A percentile compares a stretch with the other conserved stretches of the same genome.
phyloP scores from a whole-genome alignment of 2,888 invertebrate species.

The Drosophila austrosaltans region DNA sequence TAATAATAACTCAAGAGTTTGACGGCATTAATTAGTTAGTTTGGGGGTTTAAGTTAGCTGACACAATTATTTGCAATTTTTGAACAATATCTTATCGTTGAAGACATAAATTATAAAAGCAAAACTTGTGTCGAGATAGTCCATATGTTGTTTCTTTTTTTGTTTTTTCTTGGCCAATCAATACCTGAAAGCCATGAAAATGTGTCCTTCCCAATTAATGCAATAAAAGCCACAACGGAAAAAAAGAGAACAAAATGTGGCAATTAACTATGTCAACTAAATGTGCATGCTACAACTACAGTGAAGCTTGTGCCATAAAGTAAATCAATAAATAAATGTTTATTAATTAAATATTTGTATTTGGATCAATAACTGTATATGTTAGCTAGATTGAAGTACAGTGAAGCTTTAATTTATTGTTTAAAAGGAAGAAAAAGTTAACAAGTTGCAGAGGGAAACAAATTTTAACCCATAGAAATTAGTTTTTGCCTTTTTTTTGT shows the following conservation, averaged over 20 bases:
- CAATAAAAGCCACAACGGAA: neutral
- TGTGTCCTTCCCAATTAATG: neutral
- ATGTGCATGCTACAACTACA: neutral
- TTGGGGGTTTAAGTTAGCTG: conserved; percentile 39
- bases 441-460: no score
- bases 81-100: conserved; percentile 9
- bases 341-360: no score
- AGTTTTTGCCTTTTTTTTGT: no score
- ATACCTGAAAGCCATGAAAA: neutral
- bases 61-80: conserved; percentile 45
- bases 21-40: conserved; percentile 50
- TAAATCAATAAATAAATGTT: no score
- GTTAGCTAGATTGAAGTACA: neutral
- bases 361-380: no score
- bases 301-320: neutral
- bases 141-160: neutral
- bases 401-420: neutral
- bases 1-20: conserved; percentile 5
- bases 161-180: neutral
- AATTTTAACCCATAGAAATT: no score
- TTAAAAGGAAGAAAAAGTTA: no score
- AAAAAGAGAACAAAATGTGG: neutral
- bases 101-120: neutral
- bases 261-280: conserved; percentile 4
- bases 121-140: neutral